phyloP scores from a whole-genome alignment of 2,888 invertebrate genomes.

The Euplagia quadripunctaria region DNA sequence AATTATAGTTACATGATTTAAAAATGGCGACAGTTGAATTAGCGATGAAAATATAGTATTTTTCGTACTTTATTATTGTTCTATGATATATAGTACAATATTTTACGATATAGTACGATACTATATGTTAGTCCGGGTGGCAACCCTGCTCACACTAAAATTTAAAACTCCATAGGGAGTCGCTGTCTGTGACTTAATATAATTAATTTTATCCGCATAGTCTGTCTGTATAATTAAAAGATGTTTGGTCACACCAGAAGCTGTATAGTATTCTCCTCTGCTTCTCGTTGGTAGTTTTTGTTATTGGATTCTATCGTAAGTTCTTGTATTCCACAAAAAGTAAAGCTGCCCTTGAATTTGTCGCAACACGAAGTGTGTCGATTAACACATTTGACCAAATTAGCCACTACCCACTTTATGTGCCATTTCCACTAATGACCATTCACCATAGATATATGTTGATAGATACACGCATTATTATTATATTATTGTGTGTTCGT shows the following conservation, averaged over 20 bases:
- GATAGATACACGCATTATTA: background rate
- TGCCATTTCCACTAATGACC: constrained; percentile 10
- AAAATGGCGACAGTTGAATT: no score
- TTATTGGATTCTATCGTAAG: background rate
- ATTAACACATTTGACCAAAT: constrained; percentile 4
- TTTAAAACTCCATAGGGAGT: background rate
- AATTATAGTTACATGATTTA: no score
- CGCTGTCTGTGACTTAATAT: no score
- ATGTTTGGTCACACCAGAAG: background rate
- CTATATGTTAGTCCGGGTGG: no score
- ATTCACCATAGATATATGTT: background rate
- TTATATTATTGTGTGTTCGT: background rate
- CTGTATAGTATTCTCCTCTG: background rate
- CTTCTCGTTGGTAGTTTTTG: no score
- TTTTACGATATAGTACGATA: no score
- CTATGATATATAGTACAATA: no score
- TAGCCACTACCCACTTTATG: background rate
- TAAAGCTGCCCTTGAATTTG: constrained; percentile 1
- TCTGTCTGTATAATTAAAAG: background rate
- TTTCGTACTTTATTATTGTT: no score
- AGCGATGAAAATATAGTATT: no score
- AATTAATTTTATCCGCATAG: background rate
- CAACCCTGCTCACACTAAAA: background rate
- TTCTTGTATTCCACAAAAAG: background rate
- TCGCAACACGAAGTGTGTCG: constrained; percentile 1